phyloP scores from a whole-genome alignment of 2,888 invertebrate genomes.

The Rhamphomyia laevipes region DNA sequence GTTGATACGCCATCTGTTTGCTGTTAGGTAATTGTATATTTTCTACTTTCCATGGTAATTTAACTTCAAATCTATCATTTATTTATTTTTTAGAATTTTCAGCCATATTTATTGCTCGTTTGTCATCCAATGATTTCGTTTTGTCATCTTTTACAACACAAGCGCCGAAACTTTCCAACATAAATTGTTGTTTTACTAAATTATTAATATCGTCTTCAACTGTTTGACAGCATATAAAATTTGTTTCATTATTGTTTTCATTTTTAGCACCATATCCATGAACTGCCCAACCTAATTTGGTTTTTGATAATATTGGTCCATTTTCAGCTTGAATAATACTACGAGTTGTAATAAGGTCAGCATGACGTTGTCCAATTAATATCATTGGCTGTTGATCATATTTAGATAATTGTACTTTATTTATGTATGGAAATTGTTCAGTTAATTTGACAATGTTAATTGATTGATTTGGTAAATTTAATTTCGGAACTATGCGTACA shows the following conservation, averaged over 20 bases:
- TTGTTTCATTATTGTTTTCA: neutral
- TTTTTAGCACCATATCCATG: neutral
- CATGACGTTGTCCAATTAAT: constrained; percentile 7
- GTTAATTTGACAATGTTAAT: neutral
- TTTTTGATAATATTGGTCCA: constrained; percentile 14
- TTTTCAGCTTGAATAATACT: neutral
- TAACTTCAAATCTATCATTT: constrained; percentile 11
- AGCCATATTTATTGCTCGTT: too few relatives aligned
- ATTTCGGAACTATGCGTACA: too few relatives aligned
- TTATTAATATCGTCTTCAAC: too few relatives aligned
- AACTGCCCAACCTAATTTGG: constrained; percentile 14
- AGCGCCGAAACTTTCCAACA: too few relatives aligned
- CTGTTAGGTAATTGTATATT: constrained; percentile 5
- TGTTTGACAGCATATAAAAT: neutral
- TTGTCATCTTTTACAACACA: too few relatives aligned
- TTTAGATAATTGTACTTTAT: neutral
- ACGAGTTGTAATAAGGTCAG: constrained; percentile 5
- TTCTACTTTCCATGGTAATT: constrained; percentile 12
- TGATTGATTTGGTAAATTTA: neutral
- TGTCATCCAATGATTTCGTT: too few relatives aligned
- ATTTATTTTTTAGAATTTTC: neutral
- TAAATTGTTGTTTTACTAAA: too few relatives aligned
- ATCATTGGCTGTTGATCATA: constrained; percentile 1
- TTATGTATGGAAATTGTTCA: constrained; percentile 1
- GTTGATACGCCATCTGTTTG: constrained; percentile 6